Base-by-base conservation (phyloP, 1,140 invertebrate genomes). In the Coelopa frigida region DNA sequence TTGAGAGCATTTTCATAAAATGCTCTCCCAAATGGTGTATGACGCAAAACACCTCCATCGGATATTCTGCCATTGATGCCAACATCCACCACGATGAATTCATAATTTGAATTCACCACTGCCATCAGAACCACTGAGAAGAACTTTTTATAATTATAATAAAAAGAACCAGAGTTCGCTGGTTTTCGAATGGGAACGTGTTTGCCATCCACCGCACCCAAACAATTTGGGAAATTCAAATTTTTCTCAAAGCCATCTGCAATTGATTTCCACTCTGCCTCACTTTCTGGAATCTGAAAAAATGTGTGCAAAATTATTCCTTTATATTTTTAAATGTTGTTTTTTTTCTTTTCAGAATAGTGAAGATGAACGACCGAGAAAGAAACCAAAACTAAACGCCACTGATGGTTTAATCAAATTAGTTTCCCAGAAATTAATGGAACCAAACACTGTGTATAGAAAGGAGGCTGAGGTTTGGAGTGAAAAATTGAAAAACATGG, bases 111-210 rank as follows among this genome's bases (percentile, higher is more conserved):
- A 57, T 75, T 70, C 39, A 60, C 68, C 2, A 72, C 29, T 24
- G 67, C 73, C 36, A 73, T 55, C 33, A 76, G 53, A 10, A 74
- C 68, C 10, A 74, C 62, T 31, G 63, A 70, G 51, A 62, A 62
- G 20, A 49, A 55, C 3, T 58, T 47, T 53, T 74, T 74, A 52
- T 73, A 76, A 52, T 74, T 73, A 44, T 55, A 72, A 54, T 59
- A 74, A 21, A 44, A 22, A 8, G 66, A 70, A 17, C 71, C 71
- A 44, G 46, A 51, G 21, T 61, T 48, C 21, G 39, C 21, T 38
- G 57, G 56, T 15, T 39, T 45, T 45, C 37, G 52, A 39, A 59
- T 57, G 33, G 4, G 32, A 11, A 59, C 37, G 43, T 60, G 60
- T 39, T 60, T 63, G 10, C 59, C 61, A 55, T 67, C 63, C 65